Evolutionary conservation across 2,113 vertebrate genomes (phyloP), one percentile per base, ranked within the genome.

Genomic region (Octodon degus): DNA sequence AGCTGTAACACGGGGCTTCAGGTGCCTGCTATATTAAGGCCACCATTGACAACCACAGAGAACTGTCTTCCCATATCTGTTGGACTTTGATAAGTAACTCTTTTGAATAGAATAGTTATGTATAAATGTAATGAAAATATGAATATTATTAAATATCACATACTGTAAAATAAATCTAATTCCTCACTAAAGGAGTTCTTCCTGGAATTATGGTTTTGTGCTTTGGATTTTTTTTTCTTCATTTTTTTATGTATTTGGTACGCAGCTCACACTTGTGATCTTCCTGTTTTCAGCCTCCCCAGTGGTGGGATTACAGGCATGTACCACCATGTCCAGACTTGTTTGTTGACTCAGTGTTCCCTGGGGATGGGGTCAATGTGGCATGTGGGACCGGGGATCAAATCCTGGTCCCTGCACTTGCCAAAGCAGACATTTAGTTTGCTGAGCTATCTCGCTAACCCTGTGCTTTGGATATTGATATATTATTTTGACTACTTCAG

Each of bases 61-160:
- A 58, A 60, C 47, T 70, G 30, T 47, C 74, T 89, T 86, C 79
- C n/a, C 72, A 82, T 89, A 68, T 40, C 30, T 89, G 30, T 96
- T 90, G 92, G 74, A 86, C n/a, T 97, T 94, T 90, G 96, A 50
- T 37, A 86, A 47, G 34, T 58, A 70, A 87, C 43, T 83, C 89
- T 67, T 86, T 88, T 76, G 77, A 80, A 34, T 12, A 50, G n/a
- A 80, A 92, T 62, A 62, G 37, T 87, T 97, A 30, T 74, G 11
- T 55, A 83, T 19, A 79, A 32, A 55, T 19, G 20, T 67, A 85
- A 65, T 62, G 83, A 93, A 80, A 95, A 80, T 27, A 67, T n/a
- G 14, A 90, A 90, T 53, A 40, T 90, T 79, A n/a, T 32, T 53
- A 40, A 84, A 80, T 84, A 68, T 74, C 58, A 76, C 11, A 62